Conservation (phyloP, 2,888 invertebrate species). For the Leucoma salicis region DNA sequence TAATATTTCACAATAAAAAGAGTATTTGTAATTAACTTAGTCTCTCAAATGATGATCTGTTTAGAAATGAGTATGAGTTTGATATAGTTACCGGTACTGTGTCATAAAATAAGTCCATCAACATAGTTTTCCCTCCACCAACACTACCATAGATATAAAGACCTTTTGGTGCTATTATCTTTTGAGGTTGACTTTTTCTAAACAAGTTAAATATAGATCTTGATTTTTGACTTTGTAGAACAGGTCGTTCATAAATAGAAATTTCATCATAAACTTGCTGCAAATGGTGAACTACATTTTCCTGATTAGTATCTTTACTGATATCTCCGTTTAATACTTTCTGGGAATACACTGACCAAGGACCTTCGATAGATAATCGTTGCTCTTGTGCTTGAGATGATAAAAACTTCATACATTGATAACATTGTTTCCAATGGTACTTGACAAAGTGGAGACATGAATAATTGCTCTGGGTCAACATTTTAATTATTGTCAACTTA, state of each 20-base stretch:
- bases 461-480: constrained; percentile 48
- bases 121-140: constrained; percentile 98
- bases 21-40: no score
- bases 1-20: no score
- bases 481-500: constrained; percentile 48
- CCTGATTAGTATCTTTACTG: constrained; percentile 87
- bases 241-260: constrained; percentile 76
- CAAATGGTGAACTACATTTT: constrained; percentile 85
- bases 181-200: constrained; percentile 58
- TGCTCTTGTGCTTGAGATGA: constrained; percentile 54
- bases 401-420: constrained; percentile 56
- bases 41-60: no score
- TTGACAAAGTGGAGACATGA: constrained; percentile 49
- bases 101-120: constrained; percentile 98
- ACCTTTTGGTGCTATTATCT: constrained; percentile 86
- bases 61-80: no score
- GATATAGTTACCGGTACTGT: constrained; percentile 62
- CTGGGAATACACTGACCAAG: constrained; percentile 78
- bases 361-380: constrained; percentile 52
- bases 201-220: constrained; percentile 62
- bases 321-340: constrained; percentile 84
- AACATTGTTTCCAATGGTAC: constrained; percentile 53
- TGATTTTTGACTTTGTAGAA: constrained; percentile 34
- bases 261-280: constrained; percentile 87
- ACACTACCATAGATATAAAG: constrained; percentile 95